Base-by-base conservation (phyloP, 2,113 vertebrate genomes). In the Accipiter cooperii region DNA sequence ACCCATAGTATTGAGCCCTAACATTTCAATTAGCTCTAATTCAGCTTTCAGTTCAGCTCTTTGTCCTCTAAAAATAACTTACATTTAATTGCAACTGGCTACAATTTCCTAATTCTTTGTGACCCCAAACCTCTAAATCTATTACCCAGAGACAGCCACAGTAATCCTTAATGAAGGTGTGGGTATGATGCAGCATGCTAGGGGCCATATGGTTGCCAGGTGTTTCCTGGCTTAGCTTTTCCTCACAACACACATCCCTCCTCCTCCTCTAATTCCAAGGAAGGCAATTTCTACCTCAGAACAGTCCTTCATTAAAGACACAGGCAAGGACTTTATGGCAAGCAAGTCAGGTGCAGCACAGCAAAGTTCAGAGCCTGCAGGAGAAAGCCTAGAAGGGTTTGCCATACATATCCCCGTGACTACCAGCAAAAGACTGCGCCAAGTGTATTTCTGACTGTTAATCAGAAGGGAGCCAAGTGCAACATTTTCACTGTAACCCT, bases 81-180 rank as follows among this genome's bases (percentile, higher is more conserved):
- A 15, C 0, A 4, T 94, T 93, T 95, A 97, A 97, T 96, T 91
- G 73, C 42, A 94, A 91, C 75, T 92, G 84, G 68, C 71, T 96
- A 87, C 83, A 91, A 86, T 93, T 96, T 97, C 95, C 89, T 94
- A 96, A 94, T 92, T 96, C 89, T 96, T 95, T 90, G 52, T 93
- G 85, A 97, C 83, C 96, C 79, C 94, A 94, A 92, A 87, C 58
- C 73, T 57, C 79, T 92, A 96, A 97, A 97, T 95, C 94, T 86
- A 97, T 97, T 96, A 93, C 79, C 79, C 58, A 31, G 44, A 96
- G 92, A 94, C 66, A 95, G 95, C 49, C 86, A 68, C 69, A 73
- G 85, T 96, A 97, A 97, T 96, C 93, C 95, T 79, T 95, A 96
- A 97, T 55, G 95, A 92, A 96, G 89, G 85, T 94, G 75, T 70